Evolutionary conservation across 2,113 vertebrate genomes (phyloP), one percentile per base, ranked within the genome.

Genomic region (Columba janthina): DNA sequence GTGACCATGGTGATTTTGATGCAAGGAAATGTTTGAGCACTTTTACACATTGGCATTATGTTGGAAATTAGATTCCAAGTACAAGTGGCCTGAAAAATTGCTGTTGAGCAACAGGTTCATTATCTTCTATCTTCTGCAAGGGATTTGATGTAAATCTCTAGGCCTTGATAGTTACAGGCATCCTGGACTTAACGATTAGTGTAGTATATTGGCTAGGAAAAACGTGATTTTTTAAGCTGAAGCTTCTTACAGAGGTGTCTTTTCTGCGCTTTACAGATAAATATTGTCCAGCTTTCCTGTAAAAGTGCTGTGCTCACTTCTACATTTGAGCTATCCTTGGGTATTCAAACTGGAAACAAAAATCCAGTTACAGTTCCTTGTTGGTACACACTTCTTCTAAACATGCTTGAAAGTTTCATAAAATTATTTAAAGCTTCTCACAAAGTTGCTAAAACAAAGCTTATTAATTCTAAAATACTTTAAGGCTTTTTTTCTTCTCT

Each of bases 391-490:
- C 7, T 48, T 51, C 21, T 72, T 90, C 79, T 62, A 76, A 94
- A 62, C 22, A 25, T 48, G 14, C 26, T 57, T 88, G 15, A 64
- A 83, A 73, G 48, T 80, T 79, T 88, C 10, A n/a, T 67, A 40
- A 74, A 76, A 80, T 65, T 62, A 54, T 74, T 70, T 83, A 58
- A 93, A 87, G 7, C 24, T 62, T 86, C 44, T 79, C 28, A 22
- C 17, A 50, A 75, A 89, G n/a, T 54, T 95, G 21, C 62, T 71
- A 74, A 90, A 91, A 56, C 26, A 76, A 76, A 65, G 11, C 42
- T 42, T 90, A 58, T 58, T 79, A 79, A 93, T 84, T 97, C 21
- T 73, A 56, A 77, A 83, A 74, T 94, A 71, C 50, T 64, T 44
- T 10, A 79, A 80, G 15, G 6, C 13, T 61, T 89, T 85, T 57